Conservation (phyloP, 1,140 invertebrate genomes). For the Drosophila subobscura region DNA sequence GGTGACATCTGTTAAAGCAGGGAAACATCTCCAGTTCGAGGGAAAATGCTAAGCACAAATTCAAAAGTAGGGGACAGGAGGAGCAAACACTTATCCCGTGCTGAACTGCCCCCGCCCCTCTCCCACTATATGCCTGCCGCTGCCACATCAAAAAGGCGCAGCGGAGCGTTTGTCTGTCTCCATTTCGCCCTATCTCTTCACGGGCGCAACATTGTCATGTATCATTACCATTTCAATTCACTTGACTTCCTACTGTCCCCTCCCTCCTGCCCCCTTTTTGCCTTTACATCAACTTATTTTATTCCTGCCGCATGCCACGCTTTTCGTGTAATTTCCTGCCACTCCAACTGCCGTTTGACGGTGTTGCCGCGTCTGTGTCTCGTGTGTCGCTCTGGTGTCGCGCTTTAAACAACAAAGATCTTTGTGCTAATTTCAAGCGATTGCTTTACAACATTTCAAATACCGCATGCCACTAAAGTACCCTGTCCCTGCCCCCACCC, state of each 20-base stretch:
- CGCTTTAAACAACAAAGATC: conserved; percentile 70
- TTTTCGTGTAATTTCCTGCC: not conserved
- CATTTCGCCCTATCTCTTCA: conserved; percentile 22
- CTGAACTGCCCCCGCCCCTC: too few relatives aligned
- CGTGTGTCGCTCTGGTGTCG: not conserved
- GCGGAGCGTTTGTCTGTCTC: not conserved
- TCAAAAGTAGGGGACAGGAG: too few relatives aligned
- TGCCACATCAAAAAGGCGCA: too few relatives aligned
- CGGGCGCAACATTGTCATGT: conserved; percentile 47
- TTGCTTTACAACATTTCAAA: conserved; percentile 46
- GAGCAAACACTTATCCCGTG: too few relatives aligned
- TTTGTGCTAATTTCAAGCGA: conserved; percentile 71
- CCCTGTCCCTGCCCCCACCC: not conserved
- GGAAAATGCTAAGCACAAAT: too few relatives aligned
- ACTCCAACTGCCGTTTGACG: not conserved
- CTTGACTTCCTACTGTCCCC: conserved; percentile 23
- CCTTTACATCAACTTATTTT: conserved; percentile 36
- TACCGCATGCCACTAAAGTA: conserved; percentile 12
- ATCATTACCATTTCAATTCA: conserved; percentile 60
- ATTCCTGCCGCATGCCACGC: conserved; percentile 18
- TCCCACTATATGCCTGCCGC: too few relatives aligned
- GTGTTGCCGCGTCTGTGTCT: too few relatives aligned
- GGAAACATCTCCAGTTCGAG: too few relatives aligned
- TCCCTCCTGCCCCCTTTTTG: conserved; percentile 12
- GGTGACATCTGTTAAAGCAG: too few relatives aligned